Evolutionary conservation across 2,888 invertebrate genomes (phyloP).

Genomic region (Yponomeuta cagnagella): DNA sequence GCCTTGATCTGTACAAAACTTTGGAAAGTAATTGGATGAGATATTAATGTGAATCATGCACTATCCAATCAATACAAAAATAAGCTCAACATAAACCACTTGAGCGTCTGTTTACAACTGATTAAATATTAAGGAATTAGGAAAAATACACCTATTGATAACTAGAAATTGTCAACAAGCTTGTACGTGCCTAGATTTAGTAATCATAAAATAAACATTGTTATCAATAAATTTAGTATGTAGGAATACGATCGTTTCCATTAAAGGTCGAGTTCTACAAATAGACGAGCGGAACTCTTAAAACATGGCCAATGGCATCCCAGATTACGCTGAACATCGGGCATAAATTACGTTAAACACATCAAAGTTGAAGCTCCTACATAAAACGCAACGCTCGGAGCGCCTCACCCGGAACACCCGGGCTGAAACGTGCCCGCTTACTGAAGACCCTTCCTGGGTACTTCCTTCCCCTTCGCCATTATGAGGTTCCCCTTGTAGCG

Average conservation of each 20-base stretch:
- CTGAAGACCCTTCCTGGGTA: neutral
- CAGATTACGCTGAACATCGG: constrained; percentile 37
- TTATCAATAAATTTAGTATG: neutral
- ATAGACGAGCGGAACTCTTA: neutral
- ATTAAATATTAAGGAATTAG: neutral
- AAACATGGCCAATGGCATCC: constrained; percentile 11
- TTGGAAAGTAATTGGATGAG: neutral
- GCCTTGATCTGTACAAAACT: neutral
- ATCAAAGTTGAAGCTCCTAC: constrained; percentile 35
- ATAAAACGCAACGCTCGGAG: constrained; percentile 34
- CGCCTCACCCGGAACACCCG: constrained; percentile 31
- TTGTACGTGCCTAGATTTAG: neutral
- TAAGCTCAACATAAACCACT: too few species aligned
- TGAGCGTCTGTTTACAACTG: neutral
- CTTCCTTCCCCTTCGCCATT: constrained; percentile 5
- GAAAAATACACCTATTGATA: too few species aligned
- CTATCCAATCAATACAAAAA: neutral
- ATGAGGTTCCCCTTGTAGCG: neutral
- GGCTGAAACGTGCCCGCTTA: constrained; percentile 27
- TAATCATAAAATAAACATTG: neutral
- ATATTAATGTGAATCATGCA: neutral
- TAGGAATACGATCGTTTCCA: neutral
- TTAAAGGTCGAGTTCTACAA: neutral
- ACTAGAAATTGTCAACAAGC: neutral
- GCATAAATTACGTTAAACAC: constrained; percentile 38